Evolutionary conservation across 2,797 vertebrate genomes (phyloP), one percentile per base, ranked within the genome.

Genomic region (Trematomus bernacchii): DNA sequence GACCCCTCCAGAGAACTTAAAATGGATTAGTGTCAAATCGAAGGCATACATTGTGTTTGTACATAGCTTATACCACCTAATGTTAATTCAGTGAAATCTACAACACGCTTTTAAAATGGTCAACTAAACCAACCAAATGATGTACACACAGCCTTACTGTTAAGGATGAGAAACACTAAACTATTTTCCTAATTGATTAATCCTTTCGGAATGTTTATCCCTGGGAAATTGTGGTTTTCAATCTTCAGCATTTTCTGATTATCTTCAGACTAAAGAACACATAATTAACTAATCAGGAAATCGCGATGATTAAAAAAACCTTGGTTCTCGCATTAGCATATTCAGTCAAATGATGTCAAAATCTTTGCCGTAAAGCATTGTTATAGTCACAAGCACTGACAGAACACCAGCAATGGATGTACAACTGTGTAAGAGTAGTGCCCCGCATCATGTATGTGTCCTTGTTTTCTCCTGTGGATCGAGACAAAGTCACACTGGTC

Each of bases 401-500:
- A 5, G 47, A 46, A 59, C 52, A 67, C 8, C 46, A 37, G 42
- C 43, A 40, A 65, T 40, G 33, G 23, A 21, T 50, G 33, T 37
- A 6, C 21, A 21, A 21, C 60, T n/a, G 70, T 70, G 60, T 76
- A 30, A 30, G 12, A 59, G 11, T 2, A 4, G 8, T 60, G 53
- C 6, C 21, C 33, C 4, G 4, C 51, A 6, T 68, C 51, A 6
- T 64, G 43, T 42, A 30, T 23, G n/a, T 70, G 80, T 77, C 75
- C 75, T 85, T 78, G 80, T 80, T 87, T 82, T 76, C 21, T 75
- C 71, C 44, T 48, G 78, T 83, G 59, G 77, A 82, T 83, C 42
- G 13, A 71, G 55, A 80, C 74, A 88, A 92, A 88, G 86, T 86
- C 87, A 82, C 72, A 33, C n/a, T 48, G 65, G 76, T 86, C 76